Evolutionary conservation across 2,888 invertebrate genomes (phyloP), one percentile per base, ranked within the genome.

Genomic region (Hanleya hanleyi): DNA sequence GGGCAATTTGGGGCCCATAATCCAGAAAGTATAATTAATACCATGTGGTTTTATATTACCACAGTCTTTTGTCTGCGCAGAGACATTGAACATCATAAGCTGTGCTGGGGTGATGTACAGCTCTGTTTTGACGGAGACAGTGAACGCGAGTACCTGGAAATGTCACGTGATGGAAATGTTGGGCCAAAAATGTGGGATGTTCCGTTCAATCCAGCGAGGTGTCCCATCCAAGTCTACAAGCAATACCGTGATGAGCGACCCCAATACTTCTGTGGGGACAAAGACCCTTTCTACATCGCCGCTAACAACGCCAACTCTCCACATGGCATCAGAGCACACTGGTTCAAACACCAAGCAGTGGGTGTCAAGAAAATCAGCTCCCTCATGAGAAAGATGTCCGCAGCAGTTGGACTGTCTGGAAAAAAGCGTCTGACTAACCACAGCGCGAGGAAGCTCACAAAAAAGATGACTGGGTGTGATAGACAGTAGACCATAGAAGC

Each of bases 21-120:
- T 18, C 62, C 69, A 36, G 37, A 69, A 35, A 29, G 22, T n/a
- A 69, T 69, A 22, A 32, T 57, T 18, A 69, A 69, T 37, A 69
- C 69, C n/a, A 15, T 69, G n/a, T 69, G 69, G 57, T 61, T 69
- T 32, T 36, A 61, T 36, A 69, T 61, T 22, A 69, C 62, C 33
- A 35, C 47, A 29, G 47, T 38, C 18, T 70, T 70, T 65, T 62
- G 65, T 29, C 32, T 65, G 4, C n/a, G 70, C 22, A 33, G 70
- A 22, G 26, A 18, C 32, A n/a, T 47, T 22, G 65, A 64, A 36
- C 65, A 71, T 33, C 2, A n/a, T 15, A 9, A 71, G n/a, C 36
- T 51, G 65, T 67, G 22, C 18, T 50, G 67, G 32, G 67, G 71
- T 29, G 50, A 67, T 37, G 35, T 65, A 9, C 12, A 9, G 15